Conservation (phyloP, 2,113 vertebrate genomes). For the Epinephelus moara region DNA sequence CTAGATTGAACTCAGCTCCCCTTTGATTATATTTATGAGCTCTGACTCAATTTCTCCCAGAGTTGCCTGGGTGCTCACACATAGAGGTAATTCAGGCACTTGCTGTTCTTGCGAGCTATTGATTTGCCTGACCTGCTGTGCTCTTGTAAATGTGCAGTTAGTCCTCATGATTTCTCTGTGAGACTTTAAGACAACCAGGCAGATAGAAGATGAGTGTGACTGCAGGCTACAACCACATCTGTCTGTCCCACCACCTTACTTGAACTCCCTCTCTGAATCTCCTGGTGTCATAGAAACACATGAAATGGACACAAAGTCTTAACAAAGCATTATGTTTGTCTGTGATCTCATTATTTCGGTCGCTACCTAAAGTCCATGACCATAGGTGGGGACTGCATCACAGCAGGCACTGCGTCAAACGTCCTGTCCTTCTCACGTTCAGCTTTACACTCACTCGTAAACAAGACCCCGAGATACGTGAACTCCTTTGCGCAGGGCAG, state of each 20-base stretch:
- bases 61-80: background rate
- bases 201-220: background rate
- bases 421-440: too few species aligned
- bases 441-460: too few species aligned
- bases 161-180: background rate
- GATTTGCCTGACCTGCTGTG: background rate
- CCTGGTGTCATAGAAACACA: background rate
- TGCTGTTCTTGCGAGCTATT: background rate
- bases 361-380: too few species aligned
- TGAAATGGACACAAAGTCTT: too few species aligned
- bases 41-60: background rate
- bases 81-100: background rate
- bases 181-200: constrained; percentile 10
- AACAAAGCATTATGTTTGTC: too few species aligned
- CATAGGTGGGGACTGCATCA: too few species aligned
- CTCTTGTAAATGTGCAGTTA: constrained; percentile 5
- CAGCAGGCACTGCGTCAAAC: too few species aligned
- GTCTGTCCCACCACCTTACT: background rate
- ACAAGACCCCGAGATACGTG: too few species aligned
- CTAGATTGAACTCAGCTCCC: background rate
- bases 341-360: too few species aligned
- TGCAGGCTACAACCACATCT: background rate
- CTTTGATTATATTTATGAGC: background rate
- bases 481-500: too few species aligned
- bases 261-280: background rate